phyloP scores from a whole-genome alignment of 2,113 vertebrate genomes.

The Caracal caracal region DNA sequence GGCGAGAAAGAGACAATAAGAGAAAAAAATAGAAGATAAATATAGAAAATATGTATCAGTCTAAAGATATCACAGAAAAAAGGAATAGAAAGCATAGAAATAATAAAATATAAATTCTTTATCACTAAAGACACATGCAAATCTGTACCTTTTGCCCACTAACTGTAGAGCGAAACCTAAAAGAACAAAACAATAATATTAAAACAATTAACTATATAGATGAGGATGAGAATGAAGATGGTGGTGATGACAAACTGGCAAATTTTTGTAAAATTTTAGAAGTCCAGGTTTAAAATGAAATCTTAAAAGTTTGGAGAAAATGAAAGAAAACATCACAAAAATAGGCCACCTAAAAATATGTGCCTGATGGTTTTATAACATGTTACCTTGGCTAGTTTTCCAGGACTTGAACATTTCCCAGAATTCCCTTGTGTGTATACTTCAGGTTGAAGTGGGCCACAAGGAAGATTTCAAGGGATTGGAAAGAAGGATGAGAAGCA shows the following conservation, averaged over 20 bases:
- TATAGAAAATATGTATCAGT: neutral
- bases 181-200: slow-evolving; percentile 3
- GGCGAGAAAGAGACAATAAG: neutral
- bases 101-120: neutral
- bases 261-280: neutral
- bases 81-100: neutral
- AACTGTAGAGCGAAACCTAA: neutral
- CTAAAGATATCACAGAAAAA: neutral
- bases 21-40: neutral
- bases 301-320: neutral
- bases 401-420: neutral
- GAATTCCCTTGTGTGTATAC: neutral
- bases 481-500: neutral
- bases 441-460: neutral
- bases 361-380: neutral
- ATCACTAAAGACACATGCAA: neutral
- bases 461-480: neutral
- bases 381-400: neutral
- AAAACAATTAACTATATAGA: neutral
- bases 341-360: neutral
- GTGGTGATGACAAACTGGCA: neutral
- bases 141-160: neutral
- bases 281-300: neutral
- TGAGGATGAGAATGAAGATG: neutral
- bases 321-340: neutral